These are phyloP conservation scores for Lasiurus cinereus DNA, from an alignment of 2,113 vertebrate genomes.

Conservation along the genomic window DNA sequence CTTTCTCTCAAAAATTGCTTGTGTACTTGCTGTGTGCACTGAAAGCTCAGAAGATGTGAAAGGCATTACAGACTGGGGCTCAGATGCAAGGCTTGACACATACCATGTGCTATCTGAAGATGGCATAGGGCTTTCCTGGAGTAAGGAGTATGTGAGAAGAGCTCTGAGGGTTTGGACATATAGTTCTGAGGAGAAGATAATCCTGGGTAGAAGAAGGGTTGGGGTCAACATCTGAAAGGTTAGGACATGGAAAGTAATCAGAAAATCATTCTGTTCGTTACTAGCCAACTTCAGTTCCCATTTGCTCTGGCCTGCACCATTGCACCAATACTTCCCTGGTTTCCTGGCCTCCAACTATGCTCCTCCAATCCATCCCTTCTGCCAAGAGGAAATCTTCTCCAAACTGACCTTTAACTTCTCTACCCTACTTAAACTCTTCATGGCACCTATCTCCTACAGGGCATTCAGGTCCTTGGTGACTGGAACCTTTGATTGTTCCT, in stretches of 20 bases:
- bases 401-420: not conserved
- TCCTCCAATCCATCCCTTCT: not conserved
- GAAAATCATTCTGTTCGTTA: not conserved
- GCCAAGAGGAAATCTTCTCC: not conserved
- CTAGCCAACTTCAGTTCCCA: not conserved
- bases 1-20: not conserved
- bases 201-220: not conserved
- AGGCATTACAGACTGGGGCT: not conserved
- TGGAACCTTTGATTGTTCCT: not conserved
- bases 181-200: not conserved
- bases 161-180: not conserved
- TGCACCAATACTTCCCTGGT: not conserved
- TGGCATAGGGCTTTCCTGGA: not conserved
- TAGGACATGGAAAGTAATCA: not conserved
- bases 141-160: not conserved
- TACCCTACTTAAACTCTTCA: not conserved
- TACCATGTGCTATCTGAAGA: not conserved
- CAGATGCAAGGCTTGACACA: not conserved
- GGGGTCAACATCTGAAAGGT: not conserved
- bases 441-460: fast-evolving
- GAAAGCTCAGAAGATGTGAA: not conserved
- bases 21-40: not conserved
- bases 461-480: not conserved
- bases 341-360: not conserved
- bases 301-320: not conserved